Percentiles rank a stretch among this genome's conserved stretches.
Evolutionary conservation across 2,888 invertebrate species (phyloP).

Genomic region (Archips xylosteana): DNA sequence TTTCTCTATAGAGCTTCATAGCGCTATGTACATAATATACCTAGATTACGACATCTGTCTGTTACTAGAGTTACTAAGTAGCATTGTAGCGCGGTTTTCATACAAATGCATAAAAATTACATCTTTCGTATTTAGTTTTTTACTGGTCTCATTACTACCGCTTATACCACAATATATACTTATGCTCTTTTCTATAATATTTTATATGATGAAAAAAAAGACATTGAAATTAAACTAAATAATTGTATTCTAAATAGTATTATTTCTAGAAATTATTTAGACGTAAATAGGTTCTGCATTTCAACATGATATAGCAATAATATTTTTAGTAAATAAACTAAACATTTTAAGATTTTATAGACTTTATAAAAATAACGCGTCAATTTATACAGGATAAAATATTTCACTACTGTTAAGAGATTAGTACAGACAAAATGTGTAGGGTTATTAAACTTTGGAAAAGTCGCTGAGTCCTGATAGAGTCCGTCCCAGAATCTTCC

Average conservation of each 20-base stretch:
- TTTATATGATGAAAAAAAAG: neutral
- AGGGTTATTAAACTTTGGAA: conserved; percentile 61
- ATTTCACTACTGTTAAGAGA: conserved; percentile 57
- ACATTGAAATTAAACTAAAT: conserved; percentile 26
- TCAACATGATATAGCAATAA: conserved; percentile 48
- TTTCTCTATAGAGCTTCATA: no score
- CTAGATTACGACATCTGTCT: no score
- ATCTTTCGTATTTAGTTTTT: no score
- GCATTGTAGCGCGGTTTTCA: no score
- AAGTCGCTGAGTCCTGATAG: conserved; percentile 55
- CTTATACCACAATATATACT: no score
- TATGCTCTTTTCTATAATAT: no score
- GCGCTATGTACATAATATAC: no score
- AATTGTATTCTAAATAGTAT: conserved; percentile 6
- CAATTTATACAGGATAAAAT: conserved; percentile 50
- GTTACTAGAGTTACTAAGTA: no score
- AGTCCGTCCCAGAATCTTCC: conserved; percentile 71
- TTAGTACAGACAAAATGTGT: conserved; percentile 61
- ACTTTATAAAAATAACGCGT: conserved; percentile 78
- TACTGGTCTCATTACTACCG: no score
- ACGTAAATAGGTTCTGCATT: conserved; percentile 48
- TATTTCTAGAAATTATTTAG: conserved; percentile 24
- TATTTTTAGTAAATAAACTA: conserved; percentile 66
- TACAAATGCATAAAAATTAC: no score
- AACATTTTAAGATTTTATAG: conserved; percentile 62